phyloP scores from a whole-genome alignment of 2,113 vertebrate species.

The Lepus europaeus region DNA sequence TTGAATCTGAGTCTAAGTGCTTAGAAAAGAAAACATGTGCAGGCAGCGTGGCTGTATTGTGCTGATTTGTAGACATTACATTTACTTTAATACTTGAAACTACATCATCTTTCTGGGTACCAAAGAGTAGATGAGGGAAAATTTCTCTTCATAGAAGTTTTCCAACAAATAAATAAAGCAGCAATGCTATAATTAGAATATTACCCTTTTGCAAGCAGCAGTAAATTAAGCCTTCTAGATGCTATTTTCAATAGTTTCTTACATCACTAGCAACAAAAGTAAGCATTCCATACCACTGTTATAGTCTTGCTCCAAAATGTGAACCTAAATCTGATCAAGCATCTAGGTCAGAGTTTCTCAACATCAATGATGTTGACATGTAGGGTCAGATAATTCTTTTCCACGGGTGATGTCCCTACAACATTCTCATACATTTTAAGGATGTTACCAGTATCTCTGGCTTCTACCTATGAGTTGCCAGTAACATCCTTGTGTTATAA shows the following conservation, averaged over 20 bases:
- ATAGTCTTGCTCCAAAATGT: not conserved
- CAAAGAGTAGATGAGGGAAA: constrained; percentile 25
- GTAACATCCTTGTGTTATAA: not conserved
- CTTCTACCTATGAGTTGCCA: not conserved
- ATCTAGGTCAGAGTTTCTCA: not conserved
- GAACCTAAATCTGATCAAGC: not conserved
- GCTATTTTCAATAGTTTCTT: not conserved
- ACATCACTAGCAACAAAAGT: not conserved
- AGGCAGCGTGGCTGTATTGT: constrained; percentile 69
- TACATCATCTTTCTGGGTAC: constrained; percentile 19
- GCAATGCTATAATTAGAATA: not conserved
- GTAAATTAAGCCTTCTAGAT: not conserved
- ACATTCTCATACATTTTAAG: not conserved
- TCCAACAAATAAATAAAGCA: constrained; percentile 29
- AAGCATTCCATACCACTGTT: not conserved
- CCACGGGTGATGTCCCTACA: too few species aligned
- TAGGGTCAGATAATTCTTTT: not conserved
- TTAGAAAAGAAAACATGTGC: constrained; percentile 74
- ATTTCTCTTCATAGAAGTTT: constrained; percentile 18
- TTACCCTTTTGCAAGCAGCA: not conserved
- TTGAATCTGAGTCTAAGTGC: constrained; percentile 70
- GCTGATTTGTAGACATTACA: constrained; percentile 56
- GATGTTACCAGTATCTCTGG: not conserved
- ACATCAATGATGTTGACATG: not conserved
- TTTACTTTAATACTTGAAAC: constrained; percentile 50